Evolutionary conservation across 2,888 invertebrate genomes (phyloP).

Genomic region (Protophormia terraenovae): DNA sequence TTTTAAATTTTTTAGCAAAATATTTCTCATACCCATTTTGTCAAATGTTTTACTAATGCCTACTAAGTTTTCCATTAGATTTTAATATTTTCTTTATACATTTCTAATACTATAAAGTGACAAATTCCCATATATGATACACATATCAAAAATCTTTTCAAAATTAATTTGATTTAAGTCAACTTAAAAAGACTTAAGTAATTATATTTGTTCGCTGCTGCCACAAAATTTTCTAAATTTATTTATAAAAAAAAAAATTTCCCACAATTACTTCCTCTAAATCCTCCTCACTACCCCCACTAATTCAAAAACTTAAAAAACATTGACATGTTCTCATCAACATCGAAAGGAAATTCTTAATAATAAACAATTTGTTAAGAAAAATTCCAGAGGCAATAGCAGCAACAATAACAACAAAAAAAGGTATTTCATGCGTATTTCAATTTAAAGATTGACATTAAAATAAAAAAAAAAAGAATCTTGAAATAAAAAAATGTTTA

Average conservation of each 20-base stretch:
- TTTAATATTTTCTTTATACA: too few species aligned
- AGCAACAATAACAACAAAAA: neutral
- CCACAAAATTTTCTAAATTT: neutral
- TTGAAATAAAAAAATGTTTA: neutral
- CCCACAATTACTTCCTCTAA: conserved; percentile 8
- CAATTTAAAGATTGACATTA: conserved; percentile 1
- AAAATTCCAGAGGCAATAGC: conserved; percentile 1
- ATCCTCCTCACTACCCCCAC: neutral
- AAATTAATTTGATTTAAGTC: neutral
- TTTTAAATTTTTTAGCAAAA: too few species aligned
- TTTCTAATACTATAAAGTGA: too few species aligned
- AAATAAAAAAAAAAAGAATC: neutral
- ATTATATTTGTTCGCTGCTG: neutral
- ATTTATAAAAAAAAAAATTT: neutral
- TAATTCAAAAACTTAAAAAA: neutral
- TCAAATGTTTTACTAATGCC: too few species aligned
- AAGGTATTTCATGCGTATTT: conserved; percentile 8
- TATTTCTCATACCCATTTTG: too few species aligned
- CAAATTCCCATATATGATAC: neutral
- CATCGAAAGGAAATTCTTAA: conserved; percentile 7
- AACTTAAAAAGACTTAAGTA: neutral
- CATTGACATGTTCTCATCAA: conserved; percentile 26
- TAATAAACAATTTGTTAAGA: conserved; percentile 13
- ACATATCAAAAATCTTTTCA: neutral
- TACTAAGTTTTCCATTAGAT: too few species aligned